Conservation (phyloP, 2,113 vertebrate genomes). For the Herpailurus yagouaroundi region DNA sequence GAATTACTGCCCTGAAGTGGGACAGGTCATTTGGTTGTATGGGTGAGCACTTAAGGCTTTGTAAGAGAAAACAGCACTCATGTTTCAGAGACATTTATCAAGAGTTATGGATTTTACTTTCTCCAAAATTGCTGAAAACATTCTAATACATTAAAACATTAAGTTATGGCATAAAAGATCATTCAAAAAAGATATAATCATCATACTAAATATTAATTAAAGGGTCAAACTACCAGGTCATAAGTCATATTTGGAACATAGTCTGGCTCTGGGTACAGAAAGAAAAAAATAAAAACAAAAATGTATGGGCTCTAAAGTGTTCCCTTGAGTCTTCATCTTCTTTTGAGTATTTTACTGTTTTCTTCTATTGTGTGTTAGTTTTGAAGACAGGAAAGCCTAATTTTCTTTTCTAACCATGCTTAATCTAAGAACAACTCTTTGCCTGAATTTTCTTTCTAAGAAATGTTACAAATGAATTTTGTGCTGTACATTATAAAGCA, state of each 20-base stretch:
- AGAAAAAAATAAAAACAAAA: not conserved
- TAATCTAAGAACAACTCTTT: not conserved
- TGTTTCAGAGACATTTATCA: not conserved
- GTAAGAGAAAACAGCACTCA: not conserved
- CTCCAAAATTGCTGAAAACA: not conserved
- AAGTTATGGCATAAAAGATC: not conserved
- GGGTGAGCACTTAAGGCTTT: not conserved
- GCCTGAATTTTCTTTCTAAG: not conserved
- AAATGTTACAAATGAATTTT: not conserved
- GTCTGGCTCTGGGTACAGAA: not conserved
- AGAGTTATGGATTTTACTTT: not conserved
- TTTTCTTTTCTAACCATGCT: not conserved
- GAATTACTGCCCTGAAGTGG: slow-evolving; percentile 24
- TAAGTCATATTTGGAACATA: not conserved
- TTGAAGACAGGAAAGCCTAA: not conserved
- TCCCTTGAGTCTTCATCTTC: not conserved
- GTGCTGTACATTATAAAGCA: not conserved
- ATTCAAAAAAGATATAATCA: not conserved
- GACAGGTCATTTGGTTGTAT: not conserved
- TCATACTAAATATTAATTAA: not conserved
- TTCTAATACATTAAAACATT: not conserved
- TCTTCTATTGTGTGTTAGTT: not conserved
- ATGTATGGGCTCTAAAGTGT: not conserved
- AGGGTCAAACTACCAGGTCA: not conserved
- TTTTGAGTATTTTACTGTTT: not conserved